These are phyloP conservation scores for Periphyllus acericola DNA, from an alignment of 2,888 invertebrate genomes.

Conservation along the genomic window DNA sequence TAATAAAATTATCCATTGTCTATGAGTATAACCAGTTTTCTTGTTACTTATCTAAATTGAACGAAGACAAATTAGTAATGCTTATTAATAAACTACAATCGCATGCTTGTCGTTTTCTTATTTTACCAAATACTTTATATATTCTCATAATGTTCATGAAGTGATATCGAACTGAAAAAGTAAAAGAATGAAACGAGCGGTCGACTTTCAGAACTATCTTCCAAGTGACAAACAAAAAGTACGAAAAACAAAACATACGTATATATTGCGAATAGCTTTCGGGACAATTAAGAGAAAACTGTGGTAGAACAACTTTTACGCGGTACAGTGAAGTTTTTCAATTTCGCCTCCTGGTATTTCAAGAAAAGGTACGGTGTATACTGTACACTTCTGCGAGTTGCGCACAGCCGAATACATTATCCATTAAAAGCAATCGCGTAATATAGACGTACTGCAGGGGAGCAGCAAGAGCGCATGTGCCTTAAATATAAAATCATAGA, in stretches of 20 bases:
- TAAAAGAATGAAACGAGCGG: not conserved
- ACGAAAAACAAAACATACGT: not conserved
- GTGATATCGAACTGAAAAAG: not conserved
- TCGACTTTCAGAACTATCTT: not conserved
- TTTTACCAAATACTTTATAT: no score
- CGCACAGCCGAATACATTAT: no score
- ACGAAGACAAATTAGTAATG: no score
- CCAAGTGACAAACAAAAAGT: not conserved
- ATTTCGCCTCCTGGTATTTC: constrained; percentile 2
- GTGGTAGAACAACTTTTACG: constrained; percentile 9
- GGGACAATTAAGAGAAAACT: not conserved
- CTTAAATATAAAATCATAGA: not conserved
- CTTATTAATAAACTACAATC: no score
- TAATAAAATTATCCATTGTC: no score
- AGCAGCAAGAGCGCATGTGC: not conserved
- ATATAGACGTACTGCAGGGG: not conserved
- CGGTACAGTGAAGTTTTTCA: constrained; percentile 15
- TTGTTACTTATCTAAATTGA: no score
- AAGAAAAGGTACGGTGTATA: not conserved
- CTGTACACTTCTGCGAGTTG: no score
- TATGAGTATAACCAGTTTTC: no score
- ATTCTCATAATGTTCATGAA: not conserved
- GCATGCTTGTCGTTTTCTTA: no score
- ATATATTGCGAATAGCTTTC: not conserved
- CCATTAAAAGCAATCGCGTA: no score